Conservation (phyloP, 2,113 vertebrate species). For the Hemicordylus capensis region DNA sequence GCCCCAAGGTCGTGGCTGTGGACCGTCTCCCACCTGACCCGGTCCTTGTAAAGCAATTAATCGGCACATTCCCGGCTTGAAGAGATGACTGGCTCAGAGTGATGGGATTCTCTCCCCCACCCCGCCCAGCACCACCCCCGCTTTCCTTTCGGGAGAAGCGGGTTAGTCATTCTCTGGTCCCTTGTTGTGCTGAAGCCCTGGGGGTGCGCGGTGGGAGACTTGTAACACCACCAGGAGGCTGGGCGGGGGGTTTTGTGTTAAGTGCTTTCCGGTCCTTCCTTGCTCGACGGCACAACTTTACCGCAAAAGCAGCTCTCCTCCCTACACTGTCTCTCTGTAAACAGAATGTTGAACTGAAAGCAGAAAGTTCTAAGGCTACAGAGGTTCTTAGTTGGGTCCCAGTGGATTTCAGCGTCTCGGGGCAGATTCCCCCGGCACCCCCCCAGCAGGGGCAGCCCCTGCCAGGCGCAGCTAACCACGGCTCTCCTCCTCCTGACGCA, state of each 20-base stretch:
- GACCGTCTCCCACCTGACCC: conserved; percentile 24
- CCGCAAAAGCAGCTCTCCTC: too few species aligned
- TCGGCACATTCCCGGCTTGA: conserved; percentile 26
- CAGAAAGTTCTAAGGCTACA: too few species aligned
- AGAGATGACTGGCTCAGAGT: conserved; percentile 25
- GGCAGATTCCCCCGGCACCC: too few species aligned
- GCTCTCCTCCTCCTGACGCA: too few species aligned
- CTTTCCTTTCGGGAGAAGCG: neutral
- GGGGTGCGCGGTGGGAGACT: too few species aligned
- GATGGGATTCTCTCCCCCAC: neutral
- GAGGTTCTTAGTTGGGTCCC: too few species aligned
- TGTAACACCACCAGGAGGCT: neutral
- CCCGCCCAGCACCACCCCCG: too few species aligned
- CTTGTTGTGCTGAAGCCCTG: neutral
- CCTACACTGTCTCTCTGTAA: too few species aligned
- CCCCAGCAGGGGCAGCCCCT: too few species aligned
- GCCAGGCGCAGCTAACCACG: too few species aligned
- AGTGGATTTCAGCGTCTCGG: too few species aligned
- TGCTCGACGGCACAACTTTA: neutral
- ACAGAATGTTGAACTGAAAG: too few species aligned
- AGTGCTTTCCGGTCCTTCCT: neutral
- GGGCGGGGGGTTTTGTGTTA: neutral
- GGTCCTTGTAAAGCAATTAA: conserved; percentile 16
- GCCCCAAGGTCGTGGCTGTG: conserved; percentile 20
- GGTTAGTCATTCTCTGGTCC: conserved; percentile 10